phyloP scores from a whole-genome alignment of 1,140 invertebrate genomes.

The Homalodisca vitripennis region DNA sequence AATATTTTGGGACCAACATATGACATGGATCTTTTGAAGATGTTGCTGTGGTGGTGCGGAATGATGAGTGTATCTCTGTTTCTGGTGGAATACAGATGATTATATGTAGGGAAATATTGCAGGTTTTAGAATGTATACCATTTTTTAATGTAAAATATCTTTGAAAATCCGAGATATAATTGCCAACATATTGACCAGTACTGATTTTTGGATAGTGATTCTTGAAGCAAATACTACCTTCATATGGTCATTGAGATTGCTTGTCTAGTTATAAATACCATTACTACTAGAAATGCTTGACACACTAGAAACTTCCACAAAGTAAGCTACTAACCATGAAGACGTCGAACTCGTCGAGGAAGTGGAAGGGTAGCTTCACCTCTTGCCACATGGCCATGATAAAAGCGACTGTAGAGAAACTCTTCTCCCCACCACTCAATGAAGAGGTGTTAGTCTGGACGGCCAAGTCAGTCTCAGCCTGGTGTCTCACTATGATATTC shows the following conservation, averaged over 20 bases:
- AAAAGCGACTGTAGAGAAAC: constrained; percentile 92
- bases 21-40: too few species aligned
- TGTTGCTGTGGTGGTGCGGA: too few species aligned
- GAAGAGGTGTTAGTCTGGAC: constrained; percentile 55
- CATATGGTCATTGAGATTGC: too few species aligned
- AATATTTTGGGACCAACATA: too few species aligned
- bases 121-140: too few species aligned
- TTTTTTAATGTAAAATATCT: not conserved
- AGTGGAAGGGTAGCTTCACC: constrained; percentile 88
- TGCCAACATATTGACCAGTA: not conserved
- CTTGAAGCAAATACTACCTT: not conserved
- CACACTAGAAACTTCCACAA: not conserved
- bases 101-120: too few species aligned
- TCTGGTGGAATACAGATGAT: too few species aligned
- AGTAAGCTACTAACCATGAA: constrained; percentile 74
- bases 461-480: constrained; percentile 44
- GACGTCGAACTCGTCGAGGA: constrained; percentile 97
- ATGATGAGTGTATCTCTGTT: too few species aligned
- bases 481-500: constrained; percentile 59
- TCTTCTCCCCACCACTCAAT: constrained; percentile 93
- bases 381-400: constrained; percentile 92
- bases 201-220: not conserved
- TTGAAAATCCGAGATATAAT: not conserved
- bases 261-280: too few species aligned
- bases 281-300: not conserved